Base-by-base conservation (phyloP, 2,797 vertebrate genomes). In the Nyctalus aviator region DNA sequence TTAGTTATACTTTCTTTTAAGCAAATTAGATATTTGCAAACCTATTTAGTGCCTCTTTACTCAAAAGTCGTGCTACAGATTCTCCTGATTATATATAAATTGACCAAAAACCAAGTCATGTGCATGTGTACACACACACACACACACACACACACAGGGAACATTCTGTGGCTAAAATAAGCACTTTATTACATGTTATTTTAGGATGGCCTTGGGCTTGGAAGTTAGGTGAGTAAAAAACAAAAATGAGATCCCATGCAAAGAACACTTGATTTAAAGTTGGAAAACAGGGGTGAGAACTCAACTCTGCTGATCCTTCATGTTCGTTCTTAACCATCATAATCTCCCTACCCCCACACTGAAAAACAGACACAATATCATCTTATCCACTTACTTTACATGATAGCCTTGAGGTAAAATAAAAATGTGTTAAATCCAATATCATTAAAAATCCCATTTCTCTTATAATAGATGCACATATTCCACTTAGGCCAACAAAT, bases 11-110 rank as follows among this genome's bases (percentile, higher is more conserved):
- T 88, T 87, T 13, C 20, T 89, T 89, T 72, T 12, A 82, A 81
- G 50, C 10, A 93, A 41, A 73, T 66, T 30, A 44, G 30, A 73
- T 78, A 76, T 64, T 89, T 94, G 89, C 23, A 83, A 84, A 82
- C 18, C 3, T 35, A 91, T 69, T 44, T 30, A 57, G 27, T 55
- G 23, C 23, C 41, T 66, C 21, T 86, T 94, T 48, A 88, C 72
- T 68, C 32, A 78, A 59, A 53, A 81, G 13, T 15, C 13, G 53
- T 18, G 15, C 27, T 46, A 62, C n/a, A 86, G 30, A 23, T 27
- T 23, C 7, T 92, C 69, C 35, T 62, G 30, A 20, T 14, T 73
- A 15, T 23, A 77, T 0, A 2, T 3, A 59, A 59, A 6, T 35
- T 72, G 68, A 89, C 55, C 23, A 13, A 89, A 91, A 71, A 64